Conservation (phyloP, 1,140 invertebrate genomes). For the Doryteuthis pealeii region DNA sequence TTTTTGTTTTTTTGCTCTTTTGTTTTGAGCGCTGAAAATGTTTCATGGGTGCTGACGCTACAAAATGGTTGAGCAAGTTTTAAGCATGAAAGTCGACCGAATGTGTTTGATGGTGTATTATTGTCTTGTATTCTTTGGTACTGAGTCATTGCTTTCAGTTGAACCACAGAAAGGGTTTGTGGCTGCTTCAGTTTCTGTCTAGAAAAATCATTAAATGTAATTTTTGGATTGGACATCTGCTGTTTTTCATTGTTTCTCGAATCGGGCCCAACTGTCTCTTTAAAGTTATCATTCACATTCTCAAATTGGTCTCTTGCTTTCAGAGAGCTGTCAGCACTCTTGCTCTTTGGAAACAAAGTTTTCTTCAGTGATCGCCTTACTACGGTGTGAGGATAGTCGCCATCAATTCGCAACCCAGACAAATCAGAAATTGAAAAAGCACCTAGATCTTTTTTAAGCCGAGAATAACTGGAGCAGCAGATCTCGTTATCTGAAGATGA, state of each 20-base stretch:
- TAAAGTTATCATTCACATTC: too few species aligned
- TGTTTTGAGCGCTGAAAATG: background rate
- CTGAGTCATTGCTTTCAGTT: background rate
- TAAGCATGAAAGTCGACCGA: background rate
- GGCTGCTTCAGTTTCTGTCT: too few species aligned
- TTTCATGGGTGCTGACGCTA: background rate
- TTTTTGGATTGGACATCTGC: too few species aligned
- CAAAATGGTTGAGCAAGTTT: background rate
- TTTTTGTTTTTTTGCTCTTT: background rate
- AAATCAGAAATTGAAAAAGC: background rate
- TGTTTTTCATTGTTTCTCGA: too few species aligned
- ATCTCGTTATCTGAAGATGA: too few species aligned
- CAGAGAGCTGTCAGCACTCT: background rate
- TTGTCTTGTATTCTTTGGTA: background rate
- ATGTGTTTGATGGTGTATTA: background rate
- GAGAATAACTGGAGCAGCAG: too few species aligned
- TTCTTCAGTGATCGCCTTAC: background rate
- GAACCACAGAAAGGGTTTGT: background rate
- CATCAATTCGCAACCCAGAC: background rate
- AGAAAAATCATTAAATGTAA: too few species aligned
- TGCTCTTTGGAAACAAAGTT: background rate
- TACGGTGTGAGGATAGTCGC: background rate
- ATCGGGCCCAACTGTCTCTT: too few species aligned
- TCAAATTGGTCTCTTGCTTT: too few species aligned
- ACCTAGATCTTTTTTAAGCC: too few species aligned